Base-by-base conservation (phyloP, 2,888 invertebrate species). In the Stegana nigrithorax region DNA sequence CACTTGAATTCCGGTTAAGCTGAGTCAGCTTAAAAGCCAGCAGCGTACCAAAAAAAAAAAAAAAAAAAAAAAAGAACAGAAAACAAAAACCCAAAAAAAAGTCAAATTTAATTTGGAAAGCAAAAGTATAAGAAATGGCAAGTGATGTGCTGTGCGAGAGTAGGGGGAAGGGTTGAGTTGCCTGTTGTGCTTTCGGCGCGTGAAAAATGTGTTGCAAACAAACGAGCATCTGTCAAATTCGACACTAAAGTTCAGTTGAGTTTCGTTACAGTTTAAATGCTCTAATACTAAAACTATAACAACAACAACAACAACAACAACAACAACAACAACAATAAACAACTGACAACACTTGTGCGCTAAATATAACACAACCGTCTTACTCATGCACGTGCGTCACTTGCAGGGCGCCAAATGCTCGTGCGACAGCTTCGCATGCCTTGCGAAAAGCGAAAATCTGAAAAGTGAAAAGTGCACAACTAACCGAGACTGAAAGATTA, bases 221-320 rank as follows among this genome's bases (percentile, higher is more conserved):
- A 55, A 55, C 53, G 53, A 55, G 53, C 77, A 72, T 67, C 75
- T 66, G 64, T 73, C 75, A 75, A 65, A 66, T 65, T 36, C 64
- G 64, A 65, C 74, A 75, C 77, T 75, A 70, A 75, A 75, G 72
- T 75, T 68, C 69, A 64, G 42, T 58, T 62, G 39, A 44, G 36
- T 53, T 65, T 69, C 53, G 12, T 47, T 39, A 17, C 17, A 17
- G 39, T 39, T 39, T 39, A 14, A 39, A 17, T 39, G 39, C 39
- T 39, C 17, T 39, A 14, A 39, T 17, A 39, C 39, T 39, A 39
- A 39, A n/a, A n/a, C n/a, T n/a, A n/a, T n/a, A n/a, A n/a, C n/a
- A n/a, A n/a, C n/a, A n/a, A n/a, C n/a, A n/a, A n/a, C n/a, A n/a
- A n/a, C n/a, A n/a, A n/a, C n/a, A n/a, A n/a, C n/a, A n/a, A n/a